phyloP scores from a whole-genome alignment of 2,113 vertebrate genomes.

The Holacanthus passer region DNA sequence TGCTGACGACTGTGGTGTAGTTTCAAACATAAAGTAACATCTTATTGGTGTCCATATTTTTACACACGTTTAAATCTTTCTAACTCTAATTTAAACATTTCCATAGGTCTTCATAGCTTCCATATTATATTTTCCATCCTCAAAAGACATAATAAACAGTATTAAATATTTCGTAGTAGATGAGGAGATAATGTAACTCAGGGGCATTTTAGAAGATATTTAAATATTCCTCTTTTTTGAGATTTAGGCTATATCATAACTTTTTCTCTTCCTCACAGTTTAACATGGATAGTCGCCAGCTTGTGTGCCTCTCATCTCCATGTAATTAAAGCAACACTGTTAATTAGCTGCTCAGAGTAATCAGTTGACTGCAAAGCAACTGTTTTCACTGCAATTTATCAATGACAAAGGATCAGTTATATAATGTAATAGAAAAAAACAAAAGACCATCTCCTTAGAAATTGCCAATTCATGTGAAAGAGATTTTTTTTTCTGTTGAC shows the following conservation, averaged over 20 bases:
- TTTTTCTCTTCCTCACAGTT: constrained; percentile 13
- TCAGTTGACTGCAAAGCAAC: constrained; percentile 33
- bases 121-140: constrained; percentile 1
- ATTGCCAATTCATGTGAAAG: not conserved
- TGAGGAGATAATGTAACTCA: constrained; percentile 9
- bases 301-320: constrained; percentile 33
- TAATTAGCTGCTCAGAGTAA: constrained; percentile 49
- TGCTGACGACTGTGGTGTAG: no score
- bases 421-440: not conserved
- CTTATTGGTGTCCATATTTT: not conserved
- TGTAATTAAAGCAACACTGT: constrained; percentile 48
- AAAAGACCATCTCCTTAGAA: constrained; percentile 23
- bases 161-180: constrained; percentile 5
- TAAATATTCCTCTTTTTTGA: constrained; percentile 12
- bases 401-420: constrained; percentile 24
- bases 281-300: constrained; percentile 9
- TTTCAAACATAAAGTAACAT: not conserved
- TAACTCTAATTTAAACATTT: not conserved
- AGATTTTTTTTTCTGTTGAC: not conserved
- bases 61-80: no score
- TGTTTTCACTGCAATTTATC: constrained; percentile 9
- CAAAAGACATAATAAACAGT: constrained; percentile 6
- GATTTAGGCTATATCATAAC: not conserved
- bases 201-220: constrained; percentile 17
- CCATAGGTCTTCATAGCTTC: not conserved